These are phyloP conservation scores for Cyclura pinguis DNA, from an alignment of 2,797 vertebrate genomes.

Conservation along the genomic window DNA sequence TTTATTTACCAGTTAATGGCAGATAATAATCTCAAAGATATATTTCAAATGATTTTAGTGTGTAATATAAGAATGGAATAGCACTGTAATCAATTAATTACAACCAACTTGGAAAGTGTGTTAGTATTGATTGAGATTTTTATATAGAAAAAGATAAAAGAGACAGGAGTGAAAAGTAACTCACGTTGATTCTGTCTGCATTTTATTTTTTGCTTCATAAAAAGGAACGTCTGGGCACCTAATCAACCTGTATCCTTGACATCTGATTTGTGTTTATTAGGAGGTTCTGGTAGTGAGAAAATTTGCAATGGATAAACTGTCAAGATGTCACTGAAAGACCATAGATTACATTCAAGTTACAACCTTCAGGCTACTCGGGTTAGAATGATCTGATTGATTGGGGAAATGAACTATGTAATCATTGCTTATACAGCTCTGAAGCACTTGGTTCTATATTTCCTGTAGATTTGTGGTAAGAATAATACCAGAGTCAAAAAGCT, in stretches of 20 bases:
- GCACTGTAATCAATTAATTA: constrained; percentile 33
- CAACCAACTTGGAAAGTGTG: constrained; percentile 52
- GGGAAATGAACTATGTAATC: constrained; percentile 22
- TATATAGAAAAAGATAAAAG: constrained; percentile 53
- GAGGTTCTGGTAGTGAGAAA: neutral
- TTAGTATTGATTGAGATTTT: constrained; percentile 60
- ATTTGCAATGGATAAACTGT: constrained; percentile 56
- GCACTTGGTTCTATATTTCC: neutral
- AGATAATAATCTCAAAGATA: neutral
- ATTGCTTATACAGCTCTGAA: neutral
- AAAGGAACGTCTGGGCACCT: neutral
- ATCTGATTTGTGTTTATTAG: constrained; percentile 20
- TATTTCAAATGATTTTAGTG: neutral
- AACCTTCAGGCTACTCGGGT: constrained; percentile 42
- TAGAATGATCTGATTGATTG: constrained; percentile 41
- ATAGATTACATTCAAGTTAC: constrained; percentile 11
- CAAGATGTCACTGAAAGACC: constrained; percentile 8
- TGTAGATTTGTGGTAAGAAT: neutral
- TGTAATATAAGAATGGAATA: constrained; percentile 13
- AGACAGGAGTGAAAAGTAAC: constrained; percentile 37
- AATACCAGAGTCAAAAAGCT: neutral
- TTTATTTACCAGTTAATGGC: neutral
- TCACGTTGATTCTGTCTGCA: constrained; percentile 50
- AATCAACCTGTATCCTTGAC: constrained; percentile 28
- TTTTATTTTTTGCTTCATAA: constrained; percentile 30